phyloP scores from a whole-genome alignment of 1,140 invertebrate genomes.

The Helicoverpa armigera region DNA sequence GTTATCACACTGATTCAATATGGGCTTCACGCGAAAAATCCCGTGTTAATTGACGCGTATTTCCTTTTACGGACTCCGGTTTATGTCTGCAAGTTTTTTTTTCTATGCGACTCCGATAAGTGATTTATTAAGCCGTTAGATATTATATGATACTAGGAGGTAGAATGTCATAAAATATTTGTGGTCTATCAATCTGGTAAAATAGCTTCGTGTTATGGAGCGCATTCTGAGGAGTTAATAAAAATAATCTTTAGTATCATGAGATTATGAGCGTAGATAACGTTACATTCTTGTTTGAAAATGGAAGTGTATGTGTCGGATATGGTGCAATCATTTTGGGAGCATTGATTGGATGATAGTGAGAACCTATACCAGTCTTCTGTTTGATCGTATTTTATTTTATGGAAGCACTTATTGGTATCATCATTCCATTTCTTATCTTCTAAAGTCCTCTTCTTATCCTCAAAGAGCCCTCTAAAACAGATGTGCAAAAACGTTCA shows the following conservation, averaged over 20 bases:
- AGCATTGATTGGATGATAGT: too few relatives aligned
- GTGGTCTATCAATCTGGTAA: constrained; percentile 35
- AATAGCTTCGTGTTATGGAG: constrained; percentile 40
- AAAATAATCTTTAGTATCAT: constrained; percentile 40
- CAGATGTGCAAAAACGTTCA: too few relatives aligned
- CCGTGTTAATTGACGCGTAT: constrained; percentile 43
- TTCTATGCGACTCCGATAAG: background rate
- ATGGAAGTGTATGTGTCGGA: constrained; percentile 8
- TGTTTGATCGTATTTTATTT: too few relatives aligned
- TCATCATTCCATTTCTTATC: too few relatives aligned
- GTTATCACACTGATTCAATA: constrained; percentile 47
- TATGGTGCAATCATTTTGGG: too few relatives aligned
- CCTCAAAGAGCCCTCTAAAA: too few relatives aligned
- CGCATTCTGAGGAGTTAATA: constrained; percentile 36
- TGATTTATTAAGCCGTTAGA: constrained; percentile 50
- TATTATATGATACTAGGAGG: constrained; percentile 44
- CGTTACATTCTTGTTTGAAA: constrained; percentile 33
- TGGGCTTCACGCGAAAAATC: constrained; percentile 43
- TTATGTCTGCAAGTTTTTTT: constrained; percentile 34
- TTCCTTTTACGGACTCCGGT: constrained; percentile 1
- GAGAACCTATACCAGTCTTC: too few relatives aligned
- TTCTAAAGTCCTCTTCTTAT: too few relatives aligned
- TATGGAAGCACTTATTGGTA: too few relatives aligned
- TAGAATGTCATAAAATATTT: constrained; percentile 49
- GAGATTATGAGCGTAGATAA: constrained; percentile 30